Base-by-base conservation (phyloP, 1,140 invertebrate species). In the Bombus sylvicola region DNA sequence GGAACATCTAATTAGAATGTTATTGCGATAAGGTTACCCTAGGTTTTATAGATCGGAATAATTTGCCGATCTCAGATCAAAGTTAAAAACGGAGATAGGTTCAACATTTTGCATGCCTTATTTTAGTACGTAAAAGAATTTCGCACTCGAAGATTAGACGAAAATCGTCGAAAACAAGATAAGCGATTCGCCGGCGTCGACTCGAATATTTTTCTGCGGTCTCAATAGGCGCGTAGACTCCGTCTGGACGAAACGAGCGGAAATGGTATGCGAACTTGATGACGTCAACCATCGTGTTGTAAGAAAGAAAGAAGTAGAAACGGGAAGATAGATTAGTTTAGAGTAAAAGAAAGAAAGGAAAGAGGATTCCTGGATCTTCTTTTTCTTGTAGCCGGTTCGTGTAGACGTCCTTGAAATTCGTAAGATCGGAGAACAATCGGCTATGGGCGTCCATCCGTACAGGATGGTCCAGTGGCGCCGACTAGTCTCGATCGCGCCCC, bases 341-440 rank as follows among this genome's bases (percentile, higher is more conserved):
- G 37, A 31, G 6, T 10, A 39, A 73, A 34, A 75, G 28, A 34
- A 68, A 57, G 75, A 57, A 34, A 69, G 62, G 73, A 81, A 89
- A 59, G 72, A 87, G 66, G 75, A 90, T 92, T 91, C 83, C 87
- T 91, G 89, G 88, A 89, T 88, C 88, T 91, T 79, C 89, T 91
- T 92, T 91, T 92, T 90, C 91, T 89, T 87, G 91, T 82, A 94
- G 92, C 92, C 94, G 92, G 93, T 94, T 94, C 80, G 91, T 91
- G 86, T 89, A 92, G 93, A 93, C 93, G 94, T 94, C 94, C 94
- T 95, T 95, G 94, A 95, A 94, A 94, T 94, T 95, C 93, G 93
- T 94, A 92, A 94, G 92, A 93, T 93, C 92, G 90, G 89, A 90
- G 92, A 94, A 94, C 93, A 94, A 94, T 94, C 91, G 82, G 72